A percentile compares a stretch with the other conserved stretches of the same genome.
Conservation (phyloP, 1,140 invertebrate species). For the Drosophila simulans region DNA sequence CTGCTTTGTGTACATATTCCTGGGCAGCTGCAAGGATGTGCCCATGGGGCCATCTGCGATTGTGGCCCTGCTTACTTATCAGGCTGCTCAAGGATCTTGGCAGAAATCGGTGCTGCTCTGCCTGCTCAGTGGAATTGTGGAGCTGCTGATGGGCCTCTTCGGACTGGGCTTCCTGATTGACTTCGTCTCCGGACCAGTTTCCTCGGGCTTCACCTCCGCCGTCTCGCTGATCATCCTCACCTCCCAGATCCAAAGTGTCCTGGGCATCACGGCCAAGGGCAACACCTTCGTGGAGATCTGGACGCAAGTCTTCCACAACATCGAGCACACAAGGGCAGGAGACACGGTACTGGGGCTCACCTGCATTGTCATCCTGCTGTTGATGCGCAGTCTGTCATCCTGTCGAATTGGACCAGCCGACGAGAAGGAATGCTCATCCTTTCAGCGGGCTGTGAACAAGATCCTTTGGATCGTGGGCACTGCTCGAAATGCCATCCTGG, state of each 20-base stretch:
- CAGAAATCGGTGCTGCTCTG: slow-evolving; percentile 92
- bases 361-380: slow-evolving; percentile 90
- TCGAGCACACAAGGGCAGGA: slow-evolving; percentile 87
- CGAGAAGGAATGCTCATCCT: slow-evolving; percentile 84
- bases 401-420: slow-evolving; percentile 86
- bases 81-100: slow-evolving; percentile 89
- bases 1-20: slow-evolving; percentile 94
- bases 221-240: slow-evolving; percentile 95
- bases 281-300: slow-evolving; percentile 90
- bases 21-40: slow-evolving; percentile 94
- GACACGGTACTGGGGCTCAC: slow-evolving; percentile 89
- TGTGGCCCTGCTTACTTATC: slow-evolving; percentile 91
- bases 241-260: slow-evolving; percentile 94
- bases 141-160: slow-evolving; percentile 93
- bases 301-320: slow-evolving; percentile 87
- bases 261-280: slow-evolving; percentile 91
- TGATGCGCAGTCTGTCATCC: slow-evolving; percentile 76
- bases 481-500: slow-evolving; percentile 91
- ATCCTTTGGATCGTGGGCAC: slow-evolving; percentile 89
- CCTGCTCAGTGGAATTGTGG: slow-evolving; percentile 92
- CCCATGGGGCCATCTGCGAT: slow-evolving; percentile 95
- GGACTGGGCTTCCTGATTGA: slow-evolving; percentile 96
- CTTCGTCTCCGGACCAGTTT: slow-evolving; percentile 96
- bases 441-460: slow-evolving; percentile 86
- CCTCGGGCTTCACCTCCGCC: slow-evolving; percentile 96